A percentile compares a stretch with the other conserved stretches of the same genome.
These are phyloP conservation scores for Myotis yumanensis DNA, from an alignment of 2,113 vertebrate genomes.

Conservation along the genomic window DNA sequence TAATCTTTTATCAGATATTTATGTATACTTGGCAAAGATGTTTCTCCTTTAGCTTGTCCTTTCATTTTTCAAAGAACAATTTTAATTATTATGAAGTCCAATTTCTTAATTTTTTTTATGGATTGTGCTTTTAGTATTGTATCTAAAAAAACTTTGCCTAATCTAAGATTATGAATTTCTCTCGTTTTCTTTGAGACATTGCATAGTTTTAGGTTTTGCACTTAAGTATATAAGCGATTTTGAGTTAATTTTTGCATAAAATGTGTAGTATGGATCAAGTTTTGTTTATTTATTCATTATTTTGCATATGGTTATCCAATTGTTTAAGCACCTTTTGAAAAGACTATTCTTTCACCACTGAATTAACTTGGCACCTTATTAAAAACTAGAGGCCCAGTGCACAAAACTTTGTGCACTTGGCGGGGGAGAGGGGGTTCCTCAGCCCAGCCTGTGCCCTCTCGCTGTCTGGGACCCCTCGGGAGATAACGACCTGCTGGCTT, in stretches of 20 bases:
- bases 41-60: background rate
- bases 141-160: background rate
- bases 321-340: background rate
- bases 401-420: too few species aligned
- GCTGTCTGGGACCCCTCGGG: too few species aligned
- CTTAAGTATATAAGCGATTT: background rate
- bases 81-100: background rate
- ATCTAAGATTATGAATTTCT: background rate
- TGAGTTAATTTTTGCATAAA: slow-evolving; percentile 14
- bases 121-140: background rate
- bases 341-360: background rate
- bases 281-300: background rate
- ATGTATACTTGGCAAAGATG: background rate
- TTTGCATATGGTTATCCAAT: background rate
- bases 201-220: background rate
- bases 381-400: background rate
- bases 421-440: too few species aligned
- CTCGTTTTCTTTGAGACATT: background rate
- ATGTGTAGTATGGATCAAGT: background rate
- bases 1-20: background rate
- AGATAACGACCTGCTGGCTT: too few species aligned
- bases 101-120: background rate
- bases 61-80: background rate
- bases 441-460: too few species aligned
- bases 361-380: background rate